phyloP scores from a whole-genome alignment of 2,113 vertebrate genomes.

The Pterocles gutturalis region DNA sequence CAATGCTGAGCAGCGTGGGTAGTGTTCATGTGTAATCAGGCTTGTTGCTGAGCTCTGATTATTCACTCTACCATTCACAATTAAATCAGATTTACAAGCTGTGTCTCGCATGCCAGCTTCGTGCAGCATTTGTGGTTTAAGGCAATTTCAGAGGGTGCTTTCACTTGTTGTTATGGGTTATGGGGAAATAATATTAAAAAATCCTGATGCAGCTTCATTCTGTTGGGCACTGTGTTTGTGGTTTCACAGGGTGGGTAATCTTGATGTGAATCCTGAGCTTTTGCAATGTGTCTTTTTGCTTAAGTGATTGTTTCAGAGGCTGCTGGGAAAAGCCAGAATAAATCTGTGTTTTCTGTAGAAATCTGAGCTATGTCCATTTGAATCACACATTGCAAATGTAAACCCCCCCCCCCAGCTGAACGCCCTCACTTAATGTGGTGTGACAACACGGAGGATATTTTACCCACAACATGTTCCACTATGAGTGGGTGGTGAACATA shows the following conservation, averaged over 20 bases:
- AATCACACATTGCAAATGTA: slow-evolving; percentile 22
- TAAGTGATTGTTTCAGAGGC: slow-evolving; percentile 25
- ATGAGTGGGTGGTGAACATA: background rate
- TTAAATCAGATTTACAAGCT: slow-evolving; percentile 61
- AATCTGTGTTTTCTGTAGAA: slow-evolving; percentile 40
- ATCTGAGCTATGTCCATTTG: slow-evolving; percentile 7
- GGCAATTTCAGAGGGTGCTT: slow-evolving; percentile 49
- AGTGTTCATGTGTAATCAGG: slow-evolving; percentile 43
- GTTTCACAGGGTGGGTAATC: slow-evolving; percentile 21
- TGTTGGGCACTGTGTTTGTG: slow-evolving; percentile 1
- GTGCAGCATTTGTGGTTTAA: slow-evolving; percentile 35
- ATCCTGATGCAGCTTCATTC: background rate
- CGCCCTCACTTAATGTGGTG: slow-evolving; percentile 10
- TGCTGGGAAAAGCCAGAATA: slow-evolving; percentile 38
- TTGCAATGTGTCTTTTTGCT: background rate
- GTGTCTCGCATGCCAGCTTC: slow-evolving; percentile 30
- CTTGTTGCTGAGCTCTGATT: slow-evolving; percentile 61
- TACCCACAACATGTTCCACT: background rate
- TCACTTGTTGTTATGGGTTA: slow-evolving; percentile 40
- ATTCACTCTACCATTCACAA: slow-evolving; percentile 68
- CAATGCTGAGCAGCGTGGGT: slow-evolving; percentile 2
- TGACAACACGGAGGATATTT: slow-evolving; percentile 36
- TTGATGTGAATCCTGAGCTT: background rate
- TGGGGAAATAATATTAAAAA: slow-evolving; percentile 15
- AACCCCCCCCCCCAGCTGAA: background rate